Conservation (phyloP, 1,140 invertebrate genomes). For the Anastatus disparis region DNA sequence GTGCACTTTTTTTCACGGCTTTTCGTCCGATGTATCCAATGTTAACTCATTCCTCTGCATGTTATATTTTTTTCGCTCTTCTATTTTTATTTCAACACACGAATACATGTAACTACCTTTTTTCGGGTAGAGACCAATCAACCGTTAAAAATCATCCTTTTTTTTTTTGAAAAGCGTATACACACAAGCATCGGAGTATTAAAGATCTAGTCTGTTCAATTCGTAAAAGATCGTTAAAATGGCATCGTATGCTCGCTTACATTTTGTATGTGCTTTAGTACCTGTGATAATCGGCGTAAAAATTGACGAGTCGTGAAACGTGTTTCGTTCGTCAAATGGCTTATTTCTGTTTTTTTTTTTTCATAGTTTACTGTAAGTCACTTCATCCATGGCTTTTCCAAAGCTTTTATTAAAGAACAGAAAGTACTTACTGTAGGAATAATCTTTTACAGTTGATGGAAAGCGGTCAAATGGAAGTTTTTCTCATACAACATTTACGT, state of each 20-base stretch:
- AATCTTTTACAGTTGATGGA: no score
- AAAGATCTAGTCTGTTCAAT: not conserved
- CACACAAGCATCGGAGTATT: not conserved
- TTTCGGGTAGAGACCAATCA: no score
- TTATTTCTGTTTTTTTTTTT: not conserved
- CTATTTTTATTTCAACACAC: not conserved
- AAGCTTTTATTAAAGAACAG: no score
- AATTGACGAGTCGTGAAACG: slow-evolving; percentile 14
- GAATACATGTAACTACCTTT: no score
- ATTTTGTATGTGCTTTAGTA: no score
- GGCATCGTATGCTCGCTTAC: not conserved
- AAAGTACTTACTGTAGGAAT: no score
- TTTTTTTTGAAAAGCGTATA: not conserved
- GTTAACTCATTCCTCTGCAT: no score
- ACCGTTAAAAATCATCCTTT: not conserved
- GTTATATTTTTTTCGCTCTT: not conserved
- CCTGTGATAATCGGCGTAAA: not conserved
- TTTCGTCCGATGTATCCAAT: no score
- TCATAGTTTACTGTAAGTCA: no score
- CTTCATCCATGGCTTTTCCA: no score
- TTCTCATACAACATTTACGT: no score
- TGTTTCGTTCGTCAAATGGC: not conserved
- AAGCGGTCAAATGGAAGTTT: no score
- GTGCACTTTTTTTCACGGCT: not conserved
- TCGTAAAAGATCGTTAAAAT: not conserved